phyloP scores from a whole-genome alignment of 2,113 vertebrate species.

The Nannobrachium achirus region DNA sequence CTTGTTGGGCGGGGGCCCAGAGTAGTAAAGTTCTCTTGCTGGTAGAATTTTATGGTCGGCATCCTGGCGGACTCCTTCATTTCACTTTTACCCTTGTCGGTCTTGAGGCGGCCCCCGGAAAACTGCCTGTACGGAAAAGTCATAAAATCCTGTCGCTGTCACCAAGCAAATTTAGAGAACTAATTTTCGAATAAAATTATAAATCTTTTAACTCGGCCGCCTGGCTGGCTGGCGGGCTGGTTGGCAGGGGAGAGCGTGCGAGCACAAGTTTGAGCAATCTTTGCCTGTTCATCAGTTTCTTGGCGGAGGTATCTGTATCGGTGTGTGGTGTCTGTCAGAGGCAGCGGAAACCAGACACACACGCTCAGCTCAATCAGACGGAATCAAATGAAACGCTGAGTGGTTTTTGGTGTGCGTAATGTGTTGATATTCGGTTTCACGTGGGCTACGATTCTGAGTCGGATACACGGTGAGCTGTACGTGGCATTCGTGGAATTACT shows the following conservation, averaged over 20 bases:
- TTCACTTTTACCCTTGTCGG: slow-evolving; percentile 72
- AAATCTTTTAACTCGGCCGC: slow-evolving; percentile 64
- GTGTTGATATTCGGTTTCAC: slow-evolving; percentile 56
- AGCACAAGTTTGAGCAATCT: slow-evolving; percentile 63
- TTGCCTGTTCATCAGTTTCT: slow-evolving; percentile 60
- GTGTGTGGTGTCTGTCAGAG: slow-evolving; percentile 44
- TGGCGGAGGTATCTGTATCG: slow-evolving; percentile 47
- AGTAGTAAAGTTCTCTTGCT: slow-evolving; percentile 71
- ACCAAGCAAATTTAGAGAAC: slow-evolving; percentile 71
- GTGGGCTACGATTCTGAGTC: slow-evolving; percentile 38
- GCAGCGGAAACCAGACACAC: slow-evolving; percentile 50
- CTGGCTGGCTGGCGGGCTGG: slow-evolving; percentile 32
- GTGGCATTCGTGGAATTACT: slow-evolving; percentile 36
- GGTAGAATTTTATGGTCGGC: slow-evolving; percentile 73
- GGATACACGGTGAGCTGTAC: slow-evolving; percentile 34
- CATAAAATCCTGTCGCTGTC: slow-evolving; percentile 66
- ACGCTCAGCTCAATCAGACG: slow-evolving; percentile 59
- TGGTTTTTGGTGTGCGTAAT: slow-evolving; percentile 53
- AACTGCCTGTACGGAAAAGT: slow-evolving; percentile 59
- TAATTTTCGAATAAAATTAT: slow-evolving; percentile 76
- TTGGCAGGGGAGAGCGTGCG: slow-evolving; percentile 47
- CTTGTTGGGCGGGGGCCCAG: slow-evolving; percentile 59
- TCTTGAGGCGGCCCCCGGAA: slow-evolving; percentile 50
- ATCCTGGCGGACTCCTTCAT: slow-evolving; percentile 66
- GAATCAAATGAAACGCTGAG: slow-evolving; percentile 57